Base-by-base conservation (phyloP, 2,797 vertebrate species). In the Channallabes apus region DNA sequence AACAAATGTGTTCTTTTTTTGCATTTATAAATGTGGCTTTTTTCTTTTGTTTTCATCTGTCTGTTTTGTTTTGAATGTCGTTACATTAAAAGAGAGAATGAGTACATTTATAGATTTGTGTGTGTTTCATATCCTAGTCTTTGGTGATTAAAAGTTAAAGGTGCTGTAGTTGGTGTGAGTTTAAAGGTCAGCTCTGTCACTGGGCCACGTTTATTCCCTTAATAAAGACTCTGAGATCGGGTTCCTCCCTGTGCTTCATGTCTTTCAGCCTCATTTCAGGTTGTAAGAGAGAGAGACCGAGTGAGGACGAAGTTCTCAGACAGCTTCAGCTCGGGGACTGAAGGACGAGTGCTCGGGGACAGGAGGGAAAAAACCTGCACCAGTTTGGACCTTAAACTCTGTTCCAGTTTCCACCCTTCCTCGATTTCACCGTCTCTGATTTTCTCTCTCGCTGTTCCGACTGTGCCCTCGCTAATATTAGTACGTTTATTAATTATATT, bases 401-500 rank as follows among this genome's bases (percentile, higher is more conserved):
- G 35, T 86, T 46, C 80, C 29, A 51, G 22, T 68, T 4, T 11
- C 79, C n/a, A 58, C 29, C 65, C 2, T 12, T 27, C 14, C 22
- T 29, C 38, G 71, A n/a, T 54, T 56, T 80, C 87, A 46, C 4
- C 72, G 77, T 72, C 61, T 24, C 29, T 17, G 9, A 58, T 54
- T 71, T 84, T 14, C 67, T 62, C 17, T 18, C 27, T 32, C 24
- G 68, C 82, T 24, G 59, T 32, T 92, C 84, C 86, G 89, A 88
- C 91, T 91, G 90, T 89, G 86, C 90, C 90, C 85, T 88, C 86
- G 94, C 93, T 94, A 94, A 93, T 94, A 94, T 95, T 94, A 94
- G 93, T 93, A 93, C 94, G 94, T 93, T 91, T 94, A 95, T 95
- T 94, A 94, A 94, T 95, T 93, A 94, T 93, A 89, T 91, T 91